Evolutionary conservation across 2,113 vertebrate species (phyloP).

Genomic region (Neofelis nebulosa): DNA sequence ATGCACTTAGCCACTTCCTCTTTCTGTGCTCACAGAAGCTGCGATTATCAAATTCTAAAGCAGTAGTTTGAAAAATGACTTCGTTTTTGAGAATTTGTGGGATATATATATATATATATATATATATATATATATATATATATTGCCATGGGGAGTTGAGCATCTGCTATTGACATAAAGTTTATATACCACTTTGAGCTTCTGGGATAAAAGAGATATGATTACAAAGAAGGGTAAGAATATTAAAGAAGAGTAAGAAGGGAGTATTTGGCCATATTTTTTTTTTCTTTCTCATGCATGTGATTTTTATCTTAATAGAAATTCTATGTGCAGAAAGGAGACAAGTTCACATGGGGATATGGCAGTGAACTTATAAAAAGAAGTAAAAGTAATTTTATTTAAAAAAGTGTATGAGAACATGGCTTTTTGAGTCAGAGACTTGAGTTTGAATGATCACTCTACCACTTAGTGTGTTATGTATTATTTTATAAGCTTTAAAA

Average conservation of each 20-base stretch:
- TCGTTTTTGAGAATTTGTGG: slow-evolving; percentile 42
- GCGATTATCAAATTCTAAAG: slow-evolving; percentile 64
- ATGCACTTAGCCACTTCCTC: slow-evolving; percentile 11
- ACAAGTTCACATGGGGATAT: not conserved
- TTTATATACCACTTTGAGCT: slow-evolving; percentile 56
- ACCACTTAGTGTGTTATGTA: not conserved
- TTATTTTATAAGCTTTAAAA: not conserved
- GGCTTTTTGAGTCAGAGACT: not conserved
- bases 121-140: slow-evolving; percentile 57
- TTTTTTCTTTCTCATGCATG: not conserved
- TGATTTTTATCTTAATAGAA: not conserved
- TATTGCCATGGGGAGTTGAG: slow-evolving; percentile 52
- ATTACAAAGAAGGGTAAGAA: not conserved
- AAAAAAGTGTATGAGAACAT: not conserved
- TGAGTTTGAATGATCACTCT: not conserved
- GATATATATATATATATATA: not conserved
- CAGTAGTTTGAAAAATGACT: slow-evolving; percentile 67
- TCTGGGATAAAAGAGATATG: not conserved
- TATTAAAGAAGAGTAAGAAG: not conserved
- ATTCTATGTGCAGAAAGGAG: not conserved
- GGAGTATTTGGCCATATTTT: not conserved
- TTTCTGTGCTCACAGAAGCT: slow-evolving; percentile 32
- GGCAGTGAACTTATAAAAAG: not conserved
- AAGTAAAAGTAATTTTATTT: not conserved
- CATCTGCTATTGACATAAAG: slow-evolving; percentile 54